Evolutionary conservation across 2,113 vertebrate genomes (phyloP).

Genomic region (Ascaphus truei): DNA sequence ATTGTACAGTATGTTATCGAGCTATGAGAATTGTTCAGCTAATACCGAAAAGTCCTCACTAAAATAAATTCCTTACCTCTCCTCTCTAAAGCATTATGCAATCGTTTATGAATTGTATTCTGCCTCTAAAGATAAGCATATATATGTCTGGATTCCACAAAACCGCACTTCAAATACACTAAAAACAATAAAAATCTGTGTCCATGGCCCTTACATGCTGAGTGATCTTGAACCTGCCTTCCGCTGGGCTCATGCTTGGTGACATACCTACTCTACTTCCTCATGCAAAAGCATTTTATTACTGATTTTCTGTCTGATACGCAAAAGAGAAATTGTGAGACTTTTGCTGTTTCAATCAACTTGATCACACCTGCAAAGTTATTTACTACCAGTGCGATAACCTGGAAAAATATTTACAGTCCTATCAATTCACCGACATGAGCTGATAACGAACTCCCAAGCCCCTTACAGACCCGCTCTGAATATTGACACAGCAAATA

Average conservation of each 20-base stretch:
- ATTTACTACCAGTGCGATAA: constrained; percentile 48
- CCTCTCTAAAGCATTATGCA: constrained; percentile 46
- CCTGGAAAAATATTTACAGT: constrained; percentile 53
- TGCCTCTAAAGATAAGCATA: constrained; percentile 45
- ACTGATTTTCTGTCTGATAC: constrained; percentile 29
- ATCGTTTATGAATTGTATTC: constrained; percentile 48
- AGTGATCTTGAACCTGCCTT: constrained; percentile 43
- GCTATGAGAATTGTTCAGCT: constrained; percentile 36
- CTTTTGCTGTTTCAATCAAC: constrained; percentile 39
- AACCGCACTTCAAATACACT: constrained; percentile 39
- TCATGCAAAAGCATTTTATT: constrained; percentile 31
- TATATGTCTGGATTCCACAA: constrained; percentile 32
- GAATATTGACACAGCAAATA: constrained; percentile 36
- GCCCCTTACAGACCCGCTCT: constrained; percentile 34
- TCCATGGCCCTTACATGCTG: constrained; percentile 3
- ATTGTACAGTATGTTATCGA: constrained; percentile 36
- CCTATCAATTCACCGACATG: constrained; percentile 33
- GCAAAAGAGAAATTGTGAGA: constrained; percentile 41
- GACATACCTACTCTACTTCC: constrained; percentile 35
- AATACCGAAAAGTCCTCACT: constrained; percentile 35
- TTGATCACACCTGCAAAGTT: constrained; percentile 48
- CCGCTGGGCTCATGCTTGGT: constrained; percentile 36
- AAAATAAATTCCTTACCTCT: constrained; percentile 15
- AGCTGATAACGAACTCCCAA: constrained; percentile 39
- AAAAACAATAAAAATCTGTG: constrained; percentile 19